A percentile compares a stretch with the other conserved stretches of the same genome.
Conservation (phyloP, 2,888 invertebrate genomes). For the Molorchus minor region DNA sequence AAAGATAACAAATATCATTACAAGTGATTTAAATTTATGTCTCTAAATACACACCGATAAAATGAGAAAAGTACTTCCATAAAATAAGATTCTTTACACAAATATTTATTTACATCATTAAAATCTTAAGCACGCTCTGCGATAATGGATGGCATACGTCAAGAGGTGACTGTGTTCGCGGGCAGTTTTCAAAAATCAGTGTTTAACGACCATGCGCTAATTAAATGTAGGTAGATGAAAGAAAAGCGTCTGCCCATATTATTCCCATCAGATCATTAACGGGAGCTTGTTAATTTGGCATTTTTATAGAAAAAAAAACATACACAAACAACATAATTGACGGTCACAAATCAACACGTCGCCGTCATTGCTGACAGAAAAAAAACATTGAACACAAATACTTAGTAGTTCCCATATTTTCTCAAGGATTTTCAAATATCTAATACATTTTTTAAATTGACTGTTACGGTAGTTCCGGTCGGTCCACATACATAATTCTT, state of each 20-base stretch:
- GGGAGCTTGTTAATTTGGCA: neutral
- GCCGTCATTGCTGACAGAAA: too few species aligned
- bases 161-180: neutral
- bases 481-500: too few species aligned
- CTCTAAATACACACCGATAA: neutral
- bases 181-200: neutral
- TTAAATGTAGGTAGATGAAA: neutral
- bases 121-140: conserved; percentile 4
- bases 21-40: neutral
- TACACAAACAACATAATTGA: too few species aligned
- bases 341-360: too few species aligned
- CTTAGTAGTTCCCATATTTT: too few species aligned
- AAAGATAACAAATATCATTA: neutral
- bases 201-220: conserved; percentile 1
- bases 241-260: neutral
- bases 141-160: conserved; percentile 4
- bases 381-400: too few species aligned
- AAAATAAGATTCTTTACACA: neutral
- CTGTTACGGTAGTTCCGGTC: too few species aligned
- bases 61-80: neutral
- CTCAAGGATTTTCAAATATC: too few species aligned
- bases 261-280: neutral
- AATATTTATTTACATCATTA: conserved; percentile 12
- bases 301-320: too few species aligned
- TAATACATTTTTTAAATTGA: too few species aligned